Conservation (phyloP, 2,797 vertebrate species). For the Tenualosa thibaudeaui region DNA sequence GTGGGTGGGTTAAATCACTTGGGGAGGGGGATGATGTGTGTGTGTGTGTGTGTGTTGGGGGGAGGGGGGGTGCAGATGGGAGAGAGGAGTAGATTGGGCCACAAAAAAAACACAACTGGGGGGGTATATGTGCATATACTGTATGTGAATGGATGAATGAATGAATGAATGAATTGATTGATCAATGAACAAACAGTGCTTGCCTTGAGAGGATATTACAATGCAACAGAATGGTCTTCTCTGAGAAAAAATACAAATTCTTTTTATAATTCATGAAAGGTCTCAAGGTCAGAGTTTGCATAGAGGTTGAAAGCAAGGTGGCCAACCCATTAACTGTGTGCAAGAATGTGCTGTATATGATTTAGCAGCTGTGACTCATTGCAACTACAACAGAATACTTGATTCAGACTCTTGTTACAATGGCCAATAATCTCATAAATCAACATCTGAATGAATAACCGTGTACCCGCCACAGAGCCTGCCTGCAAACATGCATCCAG, state of each 20-base stretch:
- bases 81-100: no score
- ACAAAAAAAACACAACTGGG: neutral
- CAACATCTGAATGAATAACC: neutral
- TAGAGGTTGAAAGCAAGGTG: neutral
- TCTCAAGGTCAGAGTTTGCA: neutral
- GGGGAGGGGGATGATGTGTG: conserved; percentile 34
- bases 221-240: neutral
- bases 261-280: neutral
- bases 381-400: neutral
- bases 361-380: neutral
- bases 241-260: neutral
- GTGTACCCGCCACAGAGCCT: neutral
- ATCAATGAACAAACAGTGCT: neutral
- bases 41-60: neutral
- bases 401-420: neutral
- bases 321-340: neutral
- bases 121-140: neutral
- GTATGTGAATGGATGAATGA: no score
- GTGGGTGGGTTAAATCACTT: conserved; percentile 37
- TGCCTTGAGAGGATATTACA: neutral
- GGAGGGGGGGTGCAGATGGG: neutral
- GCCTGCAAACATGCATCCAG: neutral
- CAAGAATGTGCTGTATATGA: neutral
- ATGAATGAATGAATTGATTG: no score
- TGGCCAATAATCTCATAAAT: conserved; percentile 8